Evolutionary conservation across 1,140 invertebrate genomes (phyloP).

Genomic region (Drepana arcuata): DNA sequence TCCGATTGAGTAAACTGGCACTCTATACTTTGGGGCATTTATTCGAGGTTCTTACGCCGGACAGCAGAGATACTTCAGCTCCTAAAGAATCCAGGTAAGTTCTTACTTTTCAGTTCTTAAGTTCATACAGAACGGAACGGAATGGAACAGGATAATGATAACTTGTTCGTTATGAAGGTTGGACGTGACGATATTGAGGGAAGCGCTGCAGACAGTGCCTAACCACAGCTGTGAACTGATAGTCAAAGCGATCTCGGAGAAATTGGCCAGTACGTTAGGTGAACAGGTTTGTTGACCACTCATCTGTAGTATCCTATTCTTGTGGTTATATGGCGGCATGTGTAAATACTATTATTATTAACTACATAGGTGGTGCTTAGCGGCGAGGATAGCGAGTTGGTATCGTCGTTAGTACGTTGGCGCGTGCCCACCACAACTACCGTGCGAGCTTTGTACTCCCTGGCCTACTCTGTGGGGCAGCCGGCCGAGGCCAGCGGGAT

Average conservation of each 20-base stretch:
- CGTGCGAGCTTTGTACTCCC: constrained; percentile 52
- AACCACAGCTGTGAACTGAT: constrained; percentile 64
- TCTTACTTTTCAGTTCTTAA: constrained; percentile 1
- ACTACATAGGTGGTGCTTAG: constrained; percentile 40
- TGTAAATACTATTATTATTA: not conserved
- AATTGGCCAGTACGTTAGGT: constrained; percentile 82
- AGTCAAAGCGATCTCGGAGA: constrained; percentile 77
- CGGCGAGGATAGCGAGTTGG: constrained; percentile 44
- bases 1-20: constrained; percentile 91
- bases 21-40: constrained; percentile 89
- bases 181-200: constrained; percentile 61
- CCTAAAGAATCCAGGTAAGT: constrained; percentile 54
- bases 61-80: constrained; percentile 48
- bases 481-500: constrained; percentile 27
- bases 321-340: too few relatives aligned
- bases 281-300: constrained; percentile 72
- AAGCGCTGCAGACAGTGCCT: constrained; percentile 60
- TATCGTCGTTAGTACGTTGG: constrained; percentile 59
- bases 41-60: constrained; percentile 77
- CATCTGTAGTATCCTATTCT: too few relatives aligned
- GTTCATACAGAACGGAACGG: too few relatives aligned
- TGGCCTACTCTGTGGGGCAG: constrained; percentile 45
- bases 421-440: constrained; percentile 52
- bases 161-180: constrained; percentile 35
- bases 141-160: too few relatives aligned